Percentiles rank a stretch among this genome's conserved stretches.
These are phyloP conservation scores for Centropus bengalensis DNA, from an alignment of 2,113 vertebrate species.

Conservation along the genomic window DNA sequence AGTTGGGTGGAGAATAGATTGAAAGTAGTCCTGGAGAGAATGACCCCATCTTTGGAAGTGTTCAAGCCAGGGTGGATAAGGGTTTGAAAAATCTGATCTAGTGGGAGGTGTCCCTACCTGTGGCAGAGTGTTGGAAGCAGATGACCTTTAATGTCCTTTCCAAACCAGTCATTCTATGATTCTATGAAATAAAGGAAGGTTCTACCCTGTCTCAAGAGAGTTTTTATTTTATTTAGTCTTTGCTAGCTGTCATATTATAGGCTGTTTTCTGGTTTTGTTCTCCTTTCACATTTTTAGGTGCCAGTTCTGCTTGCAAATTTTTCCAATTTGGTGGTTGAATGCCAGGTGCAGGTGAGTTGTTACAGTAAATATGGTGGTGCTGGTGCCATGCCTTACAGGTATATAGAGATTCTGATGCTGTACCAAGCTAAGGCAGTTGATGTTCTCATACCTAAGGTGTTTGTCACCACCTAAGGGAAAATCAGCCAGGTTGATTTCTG, in stretches of 20 bases:
- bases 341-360: accelerated
- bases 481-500: background rate
- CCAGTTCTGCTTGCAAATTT: background rate
- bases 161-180: too few species aligned
- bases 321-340: background rate
- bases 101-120: too few species aligned
- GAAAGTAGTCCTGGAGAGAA: too few species aligned
- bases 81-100: too few species aligned
- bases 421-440: background rate
- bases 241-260: background rate
- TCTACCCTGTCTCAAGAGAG: background rate
- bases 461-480: background rate
- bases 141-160: too few species aligned
- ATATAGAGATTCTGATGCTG: background rate
- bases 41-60: too few species aligned
- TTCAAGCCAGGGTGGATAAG: too few species aligned
- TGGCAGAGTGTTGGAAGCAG: too few species aligned
- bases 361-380: background rate
- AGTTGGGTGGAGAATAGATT: too few species aligned
- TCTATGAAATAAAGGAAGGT: background rate
- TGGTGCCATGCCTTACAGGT: background rate
- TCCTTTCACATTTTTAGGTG: background rate
- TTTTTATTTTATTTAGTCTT: background rate
- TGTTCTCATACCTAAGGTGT: background rate
- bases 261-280: background rate